A percentile compares a stretch with the other conserved stretches of the same genome.
Conservation (phyloP, 53 echinoderm and acorn worm species). For the Temnopleurus reevesii region DNA sequence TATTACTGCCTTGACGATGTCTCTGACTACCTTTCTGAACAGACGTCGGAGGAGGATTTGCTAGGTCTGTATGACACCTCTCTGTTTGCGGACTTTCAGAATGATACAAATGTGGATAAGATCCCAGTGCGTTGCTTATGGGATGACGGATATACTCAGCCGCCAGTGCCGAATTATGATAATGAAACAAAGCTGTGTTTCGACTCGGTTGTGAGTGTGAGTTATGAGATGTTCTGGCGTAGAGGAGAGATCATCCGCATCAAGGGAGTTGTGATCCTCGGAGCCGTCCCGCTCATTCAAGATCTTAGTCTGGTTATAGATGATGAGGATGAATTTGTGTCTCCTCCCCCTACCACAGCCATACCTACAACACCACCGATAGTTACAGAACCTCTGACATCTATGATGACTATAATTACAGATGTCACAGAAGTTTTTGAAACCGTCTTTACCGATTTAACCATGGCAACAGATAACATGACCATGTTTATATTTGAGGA, state of each 20-base stretch:
- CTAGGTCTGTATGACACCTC: constrained; percentile 26
- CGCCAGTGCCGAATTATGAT: constrained; percentile 70
- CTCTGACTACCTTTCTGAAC: constrained; percentile 50
- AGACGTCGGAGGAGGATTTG: not conserved
- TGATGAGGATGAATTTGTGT: constrained; percentile 58
- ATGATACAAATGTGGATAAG: not conserved
- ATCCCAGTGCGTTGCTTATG: constrained; percentile 73
- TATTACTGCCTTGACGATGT: constrained; percentile 82
- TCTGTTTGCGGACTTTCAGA: constrained; percentile 30
- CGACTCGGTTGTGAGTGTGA: constrained; percentile 76
- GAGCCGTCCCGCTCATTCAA: constrained; percentile 54
- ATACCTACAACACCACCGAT: not conserved
- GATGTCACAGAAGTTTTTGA: constrained; percentile 44
- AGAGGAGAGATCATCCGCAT: constrained; percentile 72
- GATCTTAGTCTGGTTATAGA: not conserved
- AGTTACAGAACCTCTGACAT: not conserved
- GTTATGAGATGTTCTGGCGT: constrained; percentile 88
- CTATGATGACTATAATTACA: not conserved
- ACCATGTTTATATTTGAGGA: constrained; percentile 33
- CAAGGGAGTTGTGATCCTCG: constrained; percentile 67
- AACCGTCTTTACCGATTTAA: constrained; percentile 7
- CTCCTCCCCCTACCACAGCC: constrained; percentile 59
- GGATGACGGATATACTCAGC: constrained; percentile 93
- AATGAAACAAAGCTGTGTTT: constrained; percentile 69
- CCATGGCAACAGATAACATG: not conserved